Percentiles rank a stretch among this genome's conserved stretches.
Conservation (phyloP, 2,797 vertebrate genomes). For the Chaenodraco wilsoni region DNA sequence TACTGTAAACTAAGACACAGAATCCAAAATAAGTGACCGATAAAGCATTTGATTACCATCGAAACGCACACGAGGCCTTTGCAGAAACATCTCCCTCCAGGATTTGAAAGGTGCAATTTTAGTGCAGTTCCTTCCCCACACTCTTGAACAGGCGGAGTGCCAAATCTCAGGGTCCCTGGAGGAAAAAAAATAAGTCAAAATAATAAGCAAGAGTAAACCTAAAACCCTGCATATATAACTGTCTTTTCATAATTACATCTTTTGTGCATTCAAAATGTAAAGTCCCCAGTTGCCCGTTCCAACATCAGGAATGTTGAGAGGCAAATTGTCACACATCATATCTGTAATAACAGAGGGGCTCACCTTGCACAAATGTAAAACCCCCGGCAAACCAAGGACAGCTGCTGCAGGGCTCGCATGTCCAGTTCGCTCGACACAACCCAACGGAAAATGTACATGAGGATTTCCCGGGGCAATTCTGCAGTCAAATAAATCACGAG, state of each 20-base stretch:
- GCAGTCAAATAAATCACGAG: constrained; percentile 37
- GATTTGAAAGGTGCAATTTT: constrained; percentile 91
- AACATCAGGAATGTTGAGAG: background rate
- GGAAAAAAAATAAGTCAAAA: constrained; percentile 39
- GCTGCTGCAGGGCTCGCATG: constrained; percentile 93
- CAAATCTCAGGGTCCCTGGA: constrained; percentile 97
- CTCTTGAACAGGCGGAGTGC: constrained; percentile 93
- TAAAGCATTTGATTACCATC: constrained; percentile 86
- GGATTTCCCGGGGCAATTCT: constrained; percentile 94
- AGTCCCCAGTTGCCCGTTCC: background rate
- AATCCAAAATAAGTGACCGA: background rate
- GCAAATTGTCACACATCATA: constrained; percentile 5
- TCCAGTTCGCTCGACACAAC: constrained; percentile 98
- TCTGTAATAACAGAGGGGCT: constrained; percentile 18
- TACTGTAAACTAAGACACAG: background rate
- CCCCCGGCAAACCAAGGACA: constrained; percentile 95
- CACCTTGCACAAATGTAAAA: constrained; percentile 99
- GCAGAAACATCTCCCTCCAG: constrained; percentile 98
- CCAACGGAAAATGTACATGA: constrained; percentile 99
- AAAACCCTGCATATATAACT: background rate
- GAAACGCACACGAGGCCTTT: constrained; percentile 93
- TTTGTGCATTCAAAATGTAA: background rate
- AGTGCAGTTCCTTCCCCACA: constrained; percentile 95
- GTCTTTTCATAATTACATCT: background rate
- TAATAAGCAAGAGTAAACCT: background rate